Conservation (phyloP, 2,888 invertebrate species). For the Chymomyza procnemis region DNA sequence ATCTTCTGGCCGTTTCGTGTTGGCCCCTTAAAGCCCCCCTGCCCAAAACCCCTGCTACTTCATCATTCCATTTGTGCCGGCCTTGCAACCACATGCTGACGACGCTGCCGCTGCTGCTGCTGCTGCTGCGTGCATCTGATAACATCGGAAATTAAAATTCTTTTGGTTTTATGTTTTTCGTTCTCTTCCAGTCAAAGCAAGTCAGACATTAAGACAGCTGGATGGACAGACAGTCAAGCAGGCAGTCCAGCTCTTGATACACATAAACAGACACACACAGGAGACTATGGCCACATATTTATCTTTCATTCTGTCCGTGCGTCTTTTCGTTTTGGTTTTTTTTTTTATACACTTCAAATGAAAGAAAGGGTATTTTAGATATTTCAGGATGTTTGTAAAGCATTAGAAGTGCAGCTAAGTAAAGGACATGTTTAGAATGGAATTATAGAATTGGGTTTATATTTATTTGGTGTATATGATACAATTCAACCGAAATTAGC, state of each 20-base stretch:
- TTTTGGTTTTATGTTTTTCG: constrained; percentile 69
- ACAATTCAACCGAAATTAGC: too few species aligned
- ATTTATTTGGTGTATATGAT: too few species aligned
- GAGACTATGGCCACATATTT: constrained; percentile 4
- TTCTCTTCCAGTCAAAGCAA: constrained; percentile 10
- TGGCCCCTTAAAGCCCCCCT: constrained; percentile 29
- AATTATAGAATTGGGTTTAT: too few species aligned
- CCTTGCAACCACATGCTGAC: constrained; percentile 3
- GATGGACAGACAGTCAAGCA: not conserved
- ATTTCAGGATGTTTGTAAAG: not conserved
- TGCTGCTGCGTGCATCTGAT: constrained; percentile 71
- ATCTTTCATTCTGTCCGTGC: constrained; percentile 20
- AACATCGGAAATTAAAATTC: constrained; percentile 76
- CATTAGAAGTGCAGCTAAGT: not conserved
- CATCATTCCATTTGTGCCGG: not conserved
- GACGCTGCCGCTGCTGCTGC: constrained; percentile 34
- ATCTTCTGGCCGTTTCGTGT: constrained; percentile 39
- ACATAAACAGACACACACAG: constrained; percentile 28
- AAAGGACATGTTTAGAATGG: too few species aligned
- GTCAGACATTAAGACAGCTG: not conserved
- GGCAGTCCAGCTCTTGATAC: constrained; percentile 40
- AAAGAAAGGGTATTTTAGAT: not conserved
- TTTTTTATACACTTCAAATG: constrained; percentile 28
- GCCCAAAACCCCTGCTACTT: constrained; percentile 20
- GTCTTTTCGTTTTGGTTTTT: not conserved